Conservation (phyloP, 2,888 invertebrate genomes). For the Lepidonotus clava region DNA sequence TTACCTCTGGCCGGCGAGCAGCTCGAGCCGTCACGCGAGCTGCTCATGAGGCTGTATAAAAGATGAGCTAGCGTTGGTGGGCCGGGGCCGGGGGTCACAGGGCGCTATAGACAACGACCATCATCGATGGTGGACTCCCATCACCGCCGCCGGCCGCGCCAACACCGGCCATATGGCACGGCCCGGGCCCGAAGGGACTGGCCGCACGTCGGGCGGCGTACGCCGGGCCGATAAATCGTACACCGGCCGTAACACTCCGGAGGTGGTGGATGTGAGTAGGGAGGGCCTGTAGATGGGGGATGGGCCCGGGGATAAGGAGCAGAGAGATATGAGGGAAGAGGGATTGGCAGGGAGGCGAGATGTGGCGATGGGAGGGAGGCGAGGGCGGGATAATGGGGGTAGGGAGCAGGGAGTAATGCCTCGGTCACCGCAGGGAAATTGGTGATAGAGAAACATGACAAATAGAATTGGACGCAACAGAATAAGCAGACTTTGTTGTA, state of each 20-base stretch:
- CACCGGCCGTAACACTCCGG: background rate
- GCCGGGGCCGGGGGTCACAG: background rate
- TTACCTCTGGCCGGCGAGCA: background rate
- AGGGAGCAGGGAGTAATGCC: background rate
- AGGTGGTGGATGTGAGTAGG: background rate
- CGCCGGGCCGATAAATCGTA: background rate
- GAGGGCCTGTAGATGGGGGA: background rate
- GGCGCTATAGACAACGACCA: constrained; percentile 12
- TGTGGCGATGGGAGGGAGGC: background rate
- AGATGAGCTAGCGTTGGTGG: constrained; percentile 12
- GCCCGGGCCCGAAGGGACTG: background rate
- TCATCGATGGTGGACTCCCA: background rate
- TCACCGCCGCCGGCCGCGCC: background rate
- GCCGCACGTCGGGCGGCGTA: background rate
- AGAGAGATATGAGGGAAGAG: background rate
- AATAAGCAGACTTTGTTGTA: too few relatives aligned
- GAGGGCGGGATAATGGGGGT: background rate
- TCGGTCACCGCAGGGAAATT: too few relatives aligned
- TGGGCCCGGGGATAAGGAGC: background rate
- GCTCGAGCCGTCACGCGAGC: constrained; percentile 22
- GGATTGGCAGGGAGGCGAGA: too few relatives aligned
- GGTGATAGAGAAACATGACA: too few relatives aligned
- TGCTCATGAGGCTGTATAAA: background rate
- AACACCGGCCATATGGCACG: constrained; percentile 1
- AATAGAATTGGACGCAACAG: too few relatives aligned